Base-by-base conservation (phyloP, 2,888 invertebrate genomes). In the Nemotelus pantherinus region DNA sequence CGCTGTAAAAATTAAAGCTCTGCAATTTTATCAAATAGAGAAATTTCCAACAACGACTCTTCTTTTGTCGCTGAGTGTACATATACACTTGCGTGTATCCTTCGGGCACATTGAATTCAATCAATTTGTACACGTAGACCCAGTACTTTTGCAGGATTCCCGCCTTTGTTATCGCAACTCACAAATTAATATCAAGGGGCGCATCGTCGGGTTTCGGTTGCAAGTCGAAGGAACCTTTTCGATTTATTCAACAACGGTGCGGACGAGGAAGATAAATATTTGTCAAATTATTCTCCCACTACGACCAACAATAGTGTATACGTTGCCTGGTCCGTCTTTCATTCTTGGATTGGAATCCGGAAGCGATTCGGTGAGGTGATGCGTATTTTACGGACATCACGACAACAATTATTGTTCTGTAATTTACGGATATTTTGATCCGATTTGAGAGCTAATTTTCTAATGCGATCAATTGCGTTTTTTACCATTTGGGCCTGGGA, bases 281-380 rank as follows among this genome's bases (percentile, higher is more conserved):
- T 63, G 7, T 41, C 2, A 63, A 25, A 63, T 43, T 63, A 41
- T 43, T 9, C n/a, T 57, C 10, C 39, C 74, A 58, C 44, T 47
- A 43, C 25, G 25, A 25, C 25, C 25, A 25, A 25, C 25, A 25
- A 25, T 25, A 25, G 25, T 25, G 25, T 25, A 25, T 25, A 25
- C 25, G 25, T 25, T 25, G 25, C 25, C 25, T 25, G 25, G 25
- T 25, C 25, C 25, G 25, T 25, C 25, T 25, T 25, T 25, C 1
- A 25, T 25, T 25, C 25, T 25, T 25, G 25, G 25, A 41, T 6
- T 55, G 76, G 55, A 78, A 79, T 79, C 79, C 79, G 79, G 79
- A 79, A 79, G 74, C 77, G 74, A 79, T 79, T 79, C 79, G 79
- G 77, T 74, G 67, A 77, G 79, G 77, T 68, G 74, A 57, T 70